Conservation (phyloP, 1,140 invertebrate species). For the Arion vulgaris region DNA sequence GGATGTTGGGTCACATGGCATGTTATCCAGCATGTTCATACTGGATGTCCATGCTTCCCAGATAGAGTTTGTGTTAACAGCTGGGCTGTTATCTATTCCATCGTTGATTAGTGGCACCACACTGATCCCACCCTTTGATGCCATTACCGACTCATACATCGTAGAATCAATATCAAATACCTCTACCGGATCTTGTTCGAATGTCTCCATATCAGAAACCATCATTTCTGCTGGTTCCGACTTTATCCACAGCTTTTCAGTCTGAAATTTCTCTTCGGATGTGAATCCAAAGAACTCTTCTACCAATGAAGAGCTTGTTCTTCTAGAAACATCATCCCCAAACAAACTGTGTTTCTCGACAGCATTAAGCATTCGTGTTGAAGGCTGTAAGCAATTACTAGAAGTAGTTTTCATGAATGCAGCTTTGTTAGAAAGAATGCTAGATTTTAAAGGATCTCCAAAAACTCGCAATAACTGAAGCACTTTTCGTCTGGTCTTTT, state of each 20-base stretch:
- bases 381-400: not conserved
- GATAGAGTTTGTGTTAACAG: conserved; percentile 37
- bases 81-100: not conserved
- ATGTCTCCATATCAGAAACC: conserved; percentile 11
- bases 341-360: conserved; percentile 40
- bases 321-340: conserved; percentile 72
- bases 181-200: conserved; percentile 43
- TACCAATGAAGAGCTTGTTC: conserved; percentile 77
- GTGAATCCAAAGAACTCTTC: conserved; percentile 79
- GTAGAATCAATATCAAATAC: conserved; percentile 60
- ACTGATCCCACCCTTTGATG: not conserved
- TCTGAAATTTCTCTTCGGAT: not conserved
- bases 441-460: conserved; percentile 45
- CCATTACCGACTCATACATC: conserved; percentile 40
- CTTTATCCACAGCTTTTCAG: conserved; percentile 41
- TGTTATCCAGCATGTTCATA: conserved; percentile 60
- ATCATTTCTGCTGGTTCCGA: conserved; percentile 40
- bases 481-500: conserved; percentile 77
- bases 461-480: conserved; percentile 81
- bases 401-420: conserved; percentile 30
- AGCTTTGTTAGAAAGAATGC: conserved; percentile 7
- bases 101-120: not conserved
- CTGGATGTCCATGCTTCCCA: conserved; percentile 66
- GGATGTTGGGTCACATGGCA: conserved; percentile 29
- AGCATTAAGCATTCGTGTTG: conserved; percentile 34